Percentiles rank a stretch among this genome's conserved stretches.
Conservation (phyloP, 1,140 invertebrate species). For the Rhyzopertha dominica region DNA sequence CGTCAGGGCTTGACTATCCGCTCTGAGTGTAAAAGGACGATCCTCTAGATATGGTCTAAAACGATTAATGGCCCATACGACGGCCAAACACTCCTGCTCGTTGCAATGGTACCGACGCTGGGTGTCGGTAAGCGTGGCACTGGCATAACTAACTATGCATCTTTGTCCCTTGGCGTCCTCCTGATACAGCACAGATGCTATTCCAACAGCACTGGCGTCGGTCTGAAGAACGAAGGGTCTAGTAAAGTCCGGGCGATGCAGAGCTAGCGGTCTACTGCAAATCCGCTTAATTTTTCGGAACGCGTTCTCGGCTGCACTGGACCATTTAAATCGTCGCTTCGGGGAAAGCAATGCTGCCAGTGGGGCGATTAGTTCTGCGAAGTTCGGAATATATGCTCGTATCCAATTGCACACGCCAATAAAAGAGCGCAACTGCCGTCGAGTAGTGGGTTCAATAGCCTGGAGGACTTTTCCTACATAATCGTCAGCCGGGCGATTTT, state of each 20-base stretch:
- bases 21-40: conserved; percentile 9
- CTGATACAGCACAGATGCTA: conserved; percentile 23
- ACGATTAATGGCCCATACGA: conserved; percentile 38
- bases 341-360: no score
- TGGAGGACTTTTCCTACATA: no score
- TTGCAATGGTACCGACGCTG: neutral
- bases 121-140: neutral
- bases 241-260: neutral
- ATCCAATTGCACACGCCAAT: no score
- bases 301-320: no score
- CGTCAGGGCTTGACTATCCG: neutral
- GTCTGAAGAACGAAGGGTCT: conserved; percentile 19
- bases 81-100: conserved; percentile 43
- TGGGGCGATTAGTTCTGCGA: no score
- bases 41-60: conserved; percentile 29
- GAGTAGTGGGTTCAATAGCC: no score
- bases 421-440: no score
- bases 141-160: conserved; percentile 1
- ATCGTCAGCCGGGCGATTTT: no score
- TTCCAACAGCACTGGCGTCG: conserved; percentile 21
- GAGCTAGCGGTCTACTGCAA: neutral
- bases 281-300: no score
- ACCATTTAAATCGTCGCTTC: no score
- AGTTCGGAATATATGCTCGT: no score
- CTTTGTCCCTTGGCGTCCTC: conserved; percentile 5